phyloP scores from a whole-genome alignment of 1,140 invertebrate genomes.

The Nasonia longicornis region DNA sequence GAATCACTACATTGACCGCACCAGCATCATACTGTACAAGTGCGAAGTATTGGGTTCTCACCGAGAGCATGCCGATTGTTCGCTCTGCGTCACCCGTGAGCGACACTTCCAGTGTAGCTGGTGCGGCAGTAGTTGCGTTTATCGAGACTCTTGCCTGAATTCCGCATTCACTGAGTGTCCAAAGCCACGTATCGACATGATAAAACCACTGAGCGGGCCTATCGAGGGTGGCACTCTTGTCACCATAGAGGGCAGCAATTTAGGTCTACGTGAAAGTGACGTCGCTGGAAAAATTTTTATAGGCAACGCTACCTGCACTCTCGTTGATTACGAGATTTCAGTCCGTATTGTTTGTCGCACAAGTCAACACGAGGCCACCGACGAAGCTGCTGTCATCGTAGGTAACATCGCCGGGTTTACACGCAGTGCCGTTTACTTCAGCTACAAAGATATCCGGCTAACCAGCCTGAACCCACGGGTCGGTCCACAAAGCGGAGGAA shows the following conservation, averaged over 20 bases:
- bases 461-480: conserved; percentile 84
- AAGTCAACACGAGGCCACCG: conserved; percentile 80
- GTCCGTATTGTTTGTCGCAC: conserved; percentile 91
- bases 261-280: conserved; percentile 91
- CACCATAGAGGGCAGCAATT: conserved; percentile 95
- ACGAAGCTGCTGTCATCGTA: conserved; percentile 85
- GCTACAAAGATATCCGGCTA: conserved; percentile 88
- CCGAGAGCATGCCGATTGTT: conserved; percentile 92
- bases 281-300: conserved; percentile 92
- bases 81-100: conserved; percentile 90
- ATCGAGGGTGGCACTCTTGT: conserved; percentile 95
- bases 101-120: conserved; percentile 91
- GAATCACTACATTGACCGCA: conserved; percentile 91
- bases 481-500: conserved; percentile 95
- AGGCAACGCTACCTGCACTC: conserved; percentile 87
- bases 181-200: conserved; percentile 93
- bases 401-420: conserved; percentile 91
- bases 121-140: conserved; percentile 90
- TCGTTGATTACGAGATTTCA: conserved; percentile 92
- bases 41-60: conserved; percentile 94
- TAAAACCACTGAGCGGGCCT: conserved; percentile 93
- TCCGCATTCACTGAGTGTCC: conserved; percentile 86
- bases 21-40: conserved; percentile 92
- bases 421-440: conserved; percentile 88
- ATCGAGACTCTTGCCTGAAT: conserved; percentile 83